Conservation (phyloP, 2,797 vertebrate species). For the Pelochelys cantorii region DNA sequence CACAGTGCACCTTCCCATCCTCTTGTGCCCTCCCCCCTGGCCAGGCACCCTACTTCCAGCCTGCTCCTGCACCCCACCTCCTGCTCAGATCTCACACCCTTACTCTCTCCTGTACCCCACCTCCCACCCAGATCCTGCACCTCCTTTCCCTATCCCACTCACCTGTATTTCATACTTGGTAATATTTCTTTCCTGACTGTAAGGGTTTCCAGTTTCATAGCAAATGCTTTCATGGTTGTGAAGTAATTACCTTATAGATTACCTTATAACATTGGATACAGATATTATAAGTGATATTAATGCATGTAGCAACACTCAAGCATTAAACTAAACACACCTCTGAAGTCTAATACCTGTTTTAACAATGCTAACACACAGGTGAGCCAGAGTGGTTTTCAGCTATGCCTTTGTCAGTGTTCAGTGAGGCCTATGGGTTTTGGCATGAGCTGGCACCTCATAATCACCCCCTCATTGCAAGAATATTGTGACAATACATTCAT, state of each 20-base stretch:
- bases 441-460: background rate
- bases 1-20: too few species aligned
- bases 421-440: background rate
- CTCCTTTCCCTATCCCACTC: too few species aligned
- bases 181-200: background rate
- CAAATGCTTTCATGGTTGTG: too few species aligned
- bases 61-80: too few species aligned
- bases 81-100: too few species aligned
- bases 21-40: too few species aligned
- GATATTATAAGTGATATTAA: background rate
- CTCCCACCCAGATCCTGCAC: too few species aligned
- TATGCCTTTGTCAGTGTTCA: background rate
- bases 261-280: background rate
- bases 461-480: background rate
- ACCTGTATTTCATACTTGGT: background rate
- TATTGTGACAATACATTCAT: background rate
- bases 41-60: too few species aligned
- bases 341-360: background rate
- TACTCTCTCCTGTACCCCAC: too few species aligned
- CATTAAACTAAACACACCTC: background rate
- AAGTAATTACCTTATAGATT: background rate
- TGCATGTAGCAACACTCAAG: background rate
- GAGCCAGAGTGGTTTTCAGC: background rate
- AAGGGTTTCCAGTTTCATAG: too few species aligned
- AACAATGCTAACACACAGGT: background rate